A percentile compares a stretch with the other conserved stretches of the same genome.
Evolutionary conservation across 2,797 vertebrate species (phyloP).

Genomic region (Mus minutoides): DNA sequence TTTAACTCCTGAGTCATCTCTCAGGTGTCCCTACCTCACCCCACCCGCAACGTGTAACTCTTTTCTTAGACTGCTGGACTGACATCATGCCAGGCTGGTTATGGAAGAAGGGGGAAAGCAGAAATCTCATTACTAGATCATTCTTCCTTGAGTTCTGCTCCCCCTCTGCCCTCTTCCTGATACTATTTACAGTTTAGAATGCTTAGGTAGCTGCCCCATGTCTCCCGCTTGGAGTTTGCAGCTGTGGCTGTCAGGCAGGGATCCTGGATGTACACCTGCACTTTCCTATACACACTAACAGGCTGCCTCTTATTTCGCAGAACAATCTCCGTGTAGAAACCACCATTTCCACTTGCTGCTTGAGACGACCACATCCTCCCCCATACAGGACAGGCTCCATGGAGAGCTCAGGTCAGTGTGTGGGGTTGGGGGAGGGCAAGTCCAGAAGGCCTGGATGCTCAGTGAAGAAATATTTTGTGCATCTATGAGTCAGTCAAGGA

Average conservation of each 20-base stretch:
- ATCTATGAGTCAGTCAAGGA: background rate
- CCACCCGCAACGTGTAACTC: background rate
- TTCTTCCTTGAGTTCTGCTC: background rate
- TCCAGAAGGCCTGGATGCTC: background rate
- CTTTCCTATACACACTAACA: background rate
- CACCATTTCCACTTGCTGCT: conserved; percentile 39
- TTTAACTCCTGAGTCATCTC: background rate
- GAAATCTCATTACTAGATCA: background rate
- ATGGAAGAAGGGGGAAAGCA: background rate
- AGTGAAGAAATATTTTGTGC: background rate
- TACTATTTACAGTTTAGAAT: background rate
- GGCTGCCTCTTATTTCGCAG: conserved; percentile 72
- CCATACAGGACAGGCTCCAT: conserved; percentile 9
- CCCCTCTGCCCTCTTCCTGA: background rate
- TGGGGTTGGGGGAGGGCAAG: background rate
- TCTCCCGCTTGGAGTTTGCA: background rate
- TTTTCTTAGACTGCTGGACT: background rate
- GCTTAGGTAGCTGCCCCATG: background rate
- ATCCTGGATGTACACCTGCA: background rate
- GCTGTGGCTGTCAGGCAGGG: background rate
- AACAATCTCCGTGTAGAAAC: conserved; percentile 10
- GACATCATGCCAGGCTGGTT: background rate
- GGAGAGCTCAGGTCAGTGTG: conserved; percentile 80
- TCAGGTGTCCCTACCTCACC: background rate
- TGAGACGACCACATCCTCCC: conserved; percentile 61